A percentile compares a stretch with the other conserved stretches of the same genome.
Conservation (phyloP, 2,797 vertebrate species). For the Cirrhinus mrigala region DNA sequence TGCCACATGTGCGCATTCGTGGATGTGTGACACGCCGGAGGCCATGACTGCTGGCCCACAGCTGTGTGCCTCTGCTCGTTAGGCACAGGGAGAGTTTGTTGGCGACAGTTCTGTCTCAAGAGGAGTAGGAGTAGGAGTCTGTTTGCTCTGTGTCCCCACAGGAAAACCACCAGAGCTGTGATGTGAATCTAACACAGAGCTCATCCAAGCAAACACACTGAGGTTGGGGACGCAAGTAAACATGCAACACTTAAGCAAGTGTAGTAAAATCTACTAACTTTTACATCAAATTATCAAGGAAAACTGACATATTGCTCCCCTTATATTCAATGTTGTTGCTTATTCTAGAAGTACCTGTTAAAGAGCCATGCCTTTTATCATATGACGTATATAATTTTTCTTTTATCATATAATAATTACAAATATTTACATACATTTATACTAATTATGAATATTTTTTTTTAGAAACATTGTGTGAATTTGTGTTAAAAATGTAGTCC, state of each 20-base stretch:
- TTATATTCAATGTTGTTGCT: background rate
- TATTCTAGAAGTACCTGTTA: background rate
- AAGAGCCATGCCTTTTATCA: background rate
- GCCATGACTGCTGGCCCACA: constrained; percentile 46
- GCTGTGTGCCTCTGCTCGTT: constrained; percentile 56
- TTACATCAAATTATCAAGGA: background rate
- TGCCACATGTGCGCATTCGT: constrained; percentile 39
- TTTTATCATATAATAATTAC: background rate
- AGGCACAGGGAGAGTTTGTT: constrained; percentile 42
- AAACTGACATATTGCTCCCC: background rate
- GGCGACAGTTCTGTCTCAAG: constrained; percentile 50
- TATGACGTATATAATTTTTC: background rate
- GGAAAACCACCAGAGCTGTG: constrained; percentile 28
- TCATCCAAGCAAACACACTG: constrained; percentile 15
- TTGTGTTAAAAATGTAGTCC: too few relatives aligned
- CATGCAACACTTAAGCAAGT: background rate
- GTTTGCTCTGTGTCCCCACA: constrained; percentile 43
- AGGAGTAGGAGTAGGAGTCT: constrained; percentile 37
- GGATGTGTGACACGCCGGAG: constrained; percentile 47
- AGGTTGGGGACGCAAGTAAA: background rate
- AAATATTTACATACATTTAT: background rate
- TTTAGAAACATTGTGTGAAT: too few relatives aligned
- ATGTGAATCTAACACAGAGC: constrained; percentile 34
- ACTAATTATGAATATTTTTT: too few relatives aligned
- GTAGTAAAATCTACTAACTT: background rate